Conservation (phyloP, 1,140 invertebrate genomes). For the Globodera rostochiensis region DNA sequence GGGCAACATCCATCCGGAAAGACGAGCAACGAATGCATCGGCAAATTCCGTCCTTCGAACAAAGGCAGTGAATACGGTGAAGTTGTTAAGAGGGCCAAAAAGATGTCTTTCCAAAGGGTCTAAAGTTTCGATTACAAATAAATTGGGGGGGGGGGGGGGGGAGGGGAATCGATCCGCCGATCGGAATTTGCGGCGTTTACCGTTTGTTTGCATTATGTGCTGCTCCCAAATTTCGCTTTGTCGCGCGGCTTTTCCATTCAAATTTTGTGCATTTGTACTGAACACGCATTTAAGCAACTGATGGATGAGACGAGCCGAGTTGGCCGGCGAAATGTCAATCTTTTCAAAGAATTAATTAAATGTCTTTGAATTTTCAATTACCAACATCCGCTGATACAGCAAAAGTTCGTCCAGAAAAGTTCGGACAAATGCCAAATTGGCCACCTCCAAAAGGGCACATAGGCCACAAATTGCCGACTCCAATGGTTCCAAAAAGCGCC, state of each 20-base stretch:
- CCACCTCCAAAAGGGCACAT: slow-evolving; percentile 36
- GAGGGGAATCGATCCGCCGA: not conserved
- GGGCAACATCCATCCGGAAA: slow-evolving; percentile 31
- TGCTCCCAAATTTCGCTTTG: slow-evolving; percentile 14
- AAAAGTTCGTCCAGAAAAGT: slow-evolving; percentile 41
- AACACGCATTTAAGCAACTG: slow-evolving; percentile 35
- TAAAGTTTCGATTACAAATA: not conserved
- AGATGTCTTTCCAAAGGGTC: slow-evolving; percentile 29
- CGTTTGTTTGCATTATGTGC: not conserved
- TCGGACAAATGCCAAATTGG: slow-evolving; percentile 20
- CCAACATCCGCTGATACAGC: slow-evolving; percentile 36
- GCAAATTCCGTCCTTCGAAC: slow-evolving; percentile 18
- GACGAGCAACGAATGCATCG: slow-evolving; percentile 7
- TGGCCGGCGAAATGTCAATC: slow-evolving; percentile 27
- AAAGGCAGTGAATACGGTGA: slow-evolving; percentile 34
- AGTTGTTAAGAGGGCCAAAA: slow-evolving; percentile 24
- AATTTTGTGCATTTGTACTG: slow-evolving; percentile 18
- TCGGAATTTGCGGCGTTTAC: not conserved
- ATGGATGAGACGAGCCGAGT: slow-evolving; percentile 35
- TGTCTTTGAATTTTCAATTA: not conserved
- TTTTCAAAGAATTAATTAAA: not conserved
- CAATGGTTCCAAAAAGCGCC: slow-evolving; percentile 39
- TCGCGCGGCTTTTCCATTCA: slow-evolving; percentile 20
- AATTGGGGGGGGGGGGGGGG: too few species aligned
- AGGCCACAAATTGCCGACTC: slow-evolving; percentile 28